Evolutionary conservation across 2,797 vertebrate species (phyloP).

Genomic region (Fringilla coelebs): DNA sequence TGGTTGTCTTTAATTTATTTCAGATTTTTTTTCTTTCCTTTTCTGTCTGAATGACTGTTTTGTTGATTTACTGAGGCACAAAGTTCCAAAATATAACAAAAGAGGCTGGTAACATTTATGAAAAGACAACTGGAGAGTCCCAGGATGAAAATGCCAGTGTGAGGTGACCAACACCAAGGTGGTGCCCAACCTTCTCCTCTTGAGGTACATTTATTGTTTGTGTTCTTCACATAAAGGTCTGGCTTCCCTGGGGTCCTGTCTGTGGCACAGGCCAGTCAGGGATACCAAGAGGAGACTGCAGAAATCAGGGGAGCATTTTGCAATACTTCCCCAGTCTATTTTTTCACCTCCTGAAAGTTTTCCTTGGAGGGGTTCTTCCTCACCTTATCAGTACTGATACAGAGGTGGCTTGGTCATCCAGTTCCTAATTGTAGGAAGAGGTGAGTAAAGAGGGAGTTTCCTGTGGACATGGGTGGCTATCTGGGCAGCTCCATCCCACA

Average conservation of each 20-base stretch:
- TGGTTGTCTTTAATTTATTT: background rate
- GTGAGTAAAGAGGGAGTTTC: slow-evolving; percentile 29
- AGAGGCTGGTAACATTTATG: background rate
- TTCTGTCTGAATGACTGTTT: fast-evolving
- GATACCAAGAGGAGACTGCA: background rate
- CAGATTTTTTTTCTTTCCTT: background rate
- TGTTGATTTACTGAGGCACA: background rate
- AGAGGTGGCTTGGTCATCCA: background rate
- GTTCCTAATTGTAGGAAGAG: slow-evolving; percentile 28
- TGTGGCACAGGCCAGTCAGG: background rate
- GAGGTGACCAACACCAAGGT: background rate
- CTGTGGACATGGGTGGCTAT: background rate
- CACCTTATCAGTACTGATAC: background rate
- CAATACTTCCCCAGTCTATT: background rate
- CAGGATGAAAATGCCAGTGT: background rate
- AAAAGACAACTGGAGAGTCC: background rate
- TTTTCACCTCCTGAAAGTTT: background rate
- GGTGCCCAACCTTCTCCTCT: background rate
- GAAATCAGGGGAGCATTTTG: background rate
- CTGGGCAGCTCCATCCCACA: background rate
- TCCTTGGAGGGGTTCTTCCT: background rate
- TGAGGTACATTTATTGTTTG: background rate
- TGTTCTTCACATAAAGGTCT: background rate
- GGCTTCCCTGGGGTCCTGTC: background rate
- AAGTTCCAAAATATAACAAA: background rate